A percentile compares a stretch with the other conserved stretches of the same genome.
Evolutionary conservation across 2,888 invertebrate species (phyloP).

Genomic region (Drosophila gaucha): DNA sequence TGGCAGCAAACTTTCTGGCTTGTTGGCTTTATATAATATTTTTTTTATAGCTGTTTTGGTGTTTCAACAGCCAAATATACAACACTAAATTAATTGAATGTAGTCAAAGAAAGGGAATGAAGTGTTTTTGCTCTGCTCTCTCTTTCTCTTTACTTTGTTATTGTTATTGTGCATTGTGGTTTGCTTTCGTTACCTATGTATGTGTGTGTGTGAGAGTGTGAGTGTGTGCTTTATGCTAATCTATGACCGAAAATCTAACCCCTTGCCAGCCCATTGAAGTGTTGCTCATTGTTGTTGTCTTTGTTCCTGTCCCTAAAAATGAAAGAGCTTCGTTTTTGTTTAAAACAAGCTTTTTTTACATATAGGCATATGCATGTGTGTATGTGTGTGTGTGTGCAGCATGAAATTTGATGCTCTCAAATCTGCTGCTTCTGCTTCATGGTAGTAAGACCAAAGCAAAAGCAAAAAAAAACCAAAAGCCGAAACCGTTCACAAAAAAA

Average conservation of each 20-base stretch:
- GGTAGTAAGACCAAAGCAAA: constrained; percentile 54
- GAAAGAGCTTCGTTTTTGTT: constrained; percentile 71
- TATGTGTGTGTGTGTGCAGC: constrained; percentile 50
- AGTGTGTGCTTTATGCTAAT: constrained; percentile 62
- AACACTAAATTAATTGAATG: constrained; percentile 5
- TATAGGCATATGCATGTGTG: not conserved
- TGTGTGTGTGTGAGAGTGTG: constrained; percentile 19
- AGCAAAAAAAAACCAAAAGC: constrained; percentile 50
- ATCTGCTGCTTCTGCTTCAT: constrained; percentile 46
- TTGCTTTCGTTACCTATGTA: constrained; percentile 58
- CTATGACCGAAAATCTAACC: constrained; percentile 73
- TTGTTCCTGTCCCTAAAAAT: constrained; percentile 46
- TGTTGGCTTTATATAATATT: not conserved
- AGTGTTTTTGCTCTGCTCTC: constrained; percentile 6
- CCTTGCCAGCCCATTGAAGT: constrained; percentile 66
- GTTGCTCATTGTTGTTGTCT: constrained; percentile 47
- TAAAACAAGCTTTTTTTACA: constrained; percentile 68
- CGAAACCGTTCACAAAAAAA: constrained; percentile 67
- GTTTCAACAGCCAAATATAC: not conserved
- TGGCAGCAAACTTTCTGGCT: not conserved
- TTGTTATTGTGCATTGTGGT: constrained; percentile 58
- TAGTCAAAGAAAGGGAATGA: constrained; percentile 6
- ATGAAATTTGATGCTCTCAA: constrained; percentile 76
- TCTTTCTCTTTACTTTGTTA: constrained; percentile 29
- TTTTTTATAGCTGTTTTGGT: not conserved